Evolutionary conservation across 2,888 invertebrate species (phyloP).

Genomic region (Lacanobia wlatinum): DNA sequence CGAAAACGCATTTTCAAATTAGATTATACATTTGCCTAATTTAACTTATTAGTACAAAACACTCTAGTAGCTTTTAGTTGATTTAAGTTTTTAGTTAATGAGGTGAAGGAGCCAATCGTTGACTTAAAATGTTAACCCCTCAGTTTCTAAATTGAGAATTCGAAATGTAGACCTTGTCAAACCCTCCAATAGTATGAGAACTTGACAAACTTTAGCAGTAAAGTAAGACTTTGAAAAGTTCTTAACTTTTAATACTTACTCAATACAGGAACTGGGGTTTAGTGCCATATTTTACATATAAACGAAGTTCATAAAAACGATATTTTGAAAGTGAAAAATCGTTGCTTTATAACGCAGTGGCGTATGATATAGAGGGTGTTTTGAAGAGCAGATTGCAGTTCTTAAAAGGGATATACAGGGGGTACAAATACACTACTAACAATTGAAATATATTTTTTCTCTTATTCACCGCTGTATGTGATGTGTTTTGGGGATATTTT

Average conservation of each 20-base stretch:
- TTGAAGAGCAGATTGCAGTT: conserved; percentile 2
- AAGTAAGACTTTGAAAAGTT: neutral
- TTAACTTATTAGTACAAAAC: conserved; percentile 4
- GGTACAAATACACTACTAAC: too few relatives aligned
- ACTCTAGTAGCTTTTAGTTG: neutral
- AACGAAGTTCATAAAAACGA: neutral
- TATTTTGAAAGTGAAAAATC: neutral
- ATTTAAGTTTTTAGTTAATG: neutral
- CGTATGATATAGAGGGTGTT: neutral
- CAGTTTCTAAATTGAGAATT: neutral
- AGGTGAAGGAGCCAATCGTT: neutral
- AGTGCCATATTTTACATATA: conserved; percentile 37
- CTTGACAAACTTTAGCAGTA: neutral
- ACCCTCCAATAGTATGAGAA: neutral
- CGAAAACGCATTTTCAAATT: neutral
- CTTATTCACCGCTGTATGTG: too few relatives aligned
- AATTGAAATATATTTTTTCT: too few relatives aligned
- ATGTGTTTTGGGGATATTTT: too few relatives aligned
- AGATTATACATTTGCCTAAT: neutral
- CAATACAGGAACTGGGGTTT: neutral
- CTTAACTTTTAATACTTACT: neutral
- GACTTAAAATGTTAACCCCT: neutral
- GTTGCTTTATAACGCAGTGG: neutral
- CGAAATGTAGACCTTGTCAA: neutral
- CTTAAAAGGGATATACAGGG: neutral